Base-by-base conservation (phyloP, 2,888 invertebrate genomes). In the Capitulum mitella region DNA sequence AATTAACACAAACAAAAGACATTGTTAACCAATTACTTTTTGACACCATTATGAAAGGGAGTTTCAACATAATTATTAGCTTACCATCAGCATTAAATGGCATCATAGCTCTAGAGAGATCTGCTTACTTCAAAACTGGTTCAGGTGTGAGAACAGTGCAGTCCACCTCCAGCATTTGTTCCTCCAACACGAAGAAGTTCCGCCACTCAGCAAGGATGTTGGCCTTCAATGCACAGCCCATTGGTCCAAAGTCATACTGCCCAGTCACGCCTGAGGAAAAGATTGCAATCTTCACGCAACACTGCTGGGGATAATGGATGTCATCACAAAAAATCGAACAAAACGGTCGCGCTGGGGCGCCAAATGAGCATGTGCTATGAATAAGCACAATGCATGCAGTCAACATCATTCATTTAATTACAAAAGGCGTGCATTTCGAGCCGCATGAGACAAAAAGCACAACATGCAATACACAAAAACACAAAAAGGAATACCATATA, bases 91-190 rank as follows among this genome's bases (percentile, higher is more conserved):
- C n/a, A n/a, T n/a, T n/a, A n/a, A n/a, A n/a, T n/a, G n/a, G 79
- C 76, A 51, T 79, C 46, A 54, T 29, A 77, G 32, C 70, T 34
- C 8, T 1, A 37, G 26, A 64, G 26, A 40, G 77, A 40, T 32
- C 26, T 34, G 58, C 84, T 84, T 85, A 91, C 90, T 97, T 97
- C 19, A 99, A 88, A 1, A 99, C 98, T 22, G 94, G 91, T 85
- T 99, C 99, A 0, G 98, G 99, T 0, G 99, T 99, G 78, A 99
- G 87, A 85, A 98, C 94, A 1, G 98, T 96, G 85, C 98, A 98
- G 85, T 98, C 98, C 12, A 99, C 97, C 87, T 99, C 98, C 79
- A 99, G 88, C 98, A 99, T 98, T 86, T 97, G 95, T 85, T 99
- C 99, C 85, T 98, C 97, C 26, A 98, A 89, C 37, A 99, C 92